Evolutionary conservation across 53 echinoderm and acorn worm genomes (phyloP).

Genomic region (Paracentrotus lividus): DNA sequence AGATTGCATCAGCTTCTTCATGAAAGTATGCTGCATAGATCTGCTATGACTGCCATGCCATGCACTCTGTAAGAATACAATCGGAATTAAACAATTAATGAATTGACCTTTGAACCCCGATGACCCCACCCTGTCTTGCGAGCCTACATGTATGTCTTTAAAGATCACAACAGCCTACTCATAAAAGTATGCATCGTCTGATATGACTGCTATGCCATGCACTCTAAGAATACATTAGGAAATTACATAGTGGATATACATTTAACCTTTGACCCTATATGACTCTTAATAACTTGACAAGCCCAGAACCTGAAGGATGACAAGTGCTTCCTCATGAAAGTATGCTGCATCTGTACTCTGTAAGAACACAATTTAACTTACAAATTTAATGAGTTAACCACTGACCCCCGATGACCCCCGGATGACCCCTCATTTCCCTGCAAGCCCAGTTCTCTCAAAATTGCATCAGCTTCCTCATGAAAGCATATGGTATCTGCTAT

Average conservation of each 20-base stretch:
- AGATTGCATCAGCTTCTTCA: slow-evolving; percentile 52
- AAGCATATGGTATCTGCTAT: slow-evolving; percentile 79
- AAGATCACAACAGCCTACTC: slow-evolving; percentile 60
- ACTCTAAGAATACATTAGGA: slow-evolving; percentile 37
- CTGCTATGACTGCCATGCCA: slow-evolving; percentile 86
- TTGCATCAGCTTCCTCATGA: slow-evolving; percentile 69
- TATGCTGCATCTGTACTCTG: too few relatives aligned
- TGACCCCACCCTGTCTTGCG: too few relatives aligned
- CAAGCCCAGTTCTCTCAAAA: slow-evolving; percentile 74
- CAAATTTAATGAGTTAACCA: too few relatives aligned
- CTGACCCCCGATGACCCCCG: too few relatives aligned
- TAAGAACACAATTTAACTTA: too few relatives aligned
- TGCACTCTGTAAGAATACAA: slow-evolving; percentile 74
- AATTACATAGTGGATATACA: neutral
- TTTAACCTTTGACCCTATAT: slow-evolving; percentile 15
- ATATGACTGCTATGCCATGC: slow-evolving; percentile 88
- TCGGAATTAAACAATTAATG: neutral
- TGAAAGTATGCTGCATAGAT: slow-evolving; percentile 78
- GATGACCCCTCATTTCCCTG: slow-evolving; percentile 69
- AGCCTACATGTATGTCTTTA: slow-evolving; percentile 58
- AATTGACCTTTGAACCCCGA: slow-evolving; percentile 26
- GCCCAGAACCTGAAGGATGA: slow-evolving; percentile 65
- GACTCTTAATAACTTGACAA: too few relatives aligned
- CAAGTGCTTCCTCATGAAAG: slow-evolving; percentile 73
- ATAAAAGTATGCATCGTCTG: slow-evolving; percentile 79